Conservation (phyloP, 2,888 invertebrate species). For the Epinotia bilunana region DNA sequence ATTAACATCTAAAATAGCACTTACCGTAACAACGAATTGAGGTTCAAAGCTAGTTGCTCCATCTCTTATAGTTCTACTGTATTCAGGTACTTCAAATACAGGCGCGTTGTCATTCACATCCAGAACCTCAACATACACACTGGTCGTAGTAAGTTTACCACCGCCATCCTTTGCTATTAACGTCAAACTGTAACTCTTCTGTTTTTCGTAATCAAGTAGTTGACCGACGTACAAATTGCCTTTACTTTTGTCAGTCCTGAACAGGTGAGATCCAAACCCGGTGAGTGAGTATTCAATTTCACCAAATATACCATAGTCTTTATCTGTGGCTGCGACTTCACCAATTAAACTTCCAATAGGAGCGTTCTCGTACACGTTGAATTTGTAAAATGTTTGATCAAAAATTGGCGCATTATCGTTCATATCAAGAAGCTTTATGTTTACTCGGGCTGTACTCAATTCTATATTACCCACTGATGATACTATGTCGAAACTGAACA, state of each 20-base stretch:
- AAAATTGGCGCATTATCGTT: constrained; percentile 93
- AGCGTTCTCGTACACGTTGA: constrained; percentile 87
- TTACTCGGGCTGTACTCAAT: constrained; percentile 85
- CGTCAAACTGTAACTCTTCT: constrained; percentile 91
- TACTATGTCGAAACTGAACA: constrained; percentile 88
- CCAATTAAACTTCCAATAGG: constrained; percentile 86
- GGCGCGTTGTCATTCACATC: constrained; percentile 93
- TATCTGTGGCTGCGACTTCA: constrained; percentile 87
- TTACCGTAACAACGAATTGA: constrained; percentile 89
- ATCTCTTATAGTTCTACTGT: constrained; percentile 90
- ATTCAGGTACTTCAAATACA: constrained; percentile 87
- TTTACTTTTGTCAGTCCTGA: constrained; percentile 86
- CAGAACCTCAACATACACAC: constrained; percentile 88
- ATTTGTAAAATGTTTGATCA: constrained; percentile 85
- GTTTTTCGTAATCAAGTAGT: constrained; percentile 90
- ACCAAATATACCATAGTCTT: constrained; percentile 89
- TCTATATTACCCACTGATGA: constrained; percentile 83
- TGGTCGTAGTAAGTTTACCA: constrained; percentile 88
- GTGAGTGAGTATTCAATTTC: constrained; percentile 89
- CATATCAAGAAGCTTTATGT: constrained; percentile 88
- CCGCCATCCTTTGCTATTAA: constrained; percentile 93
- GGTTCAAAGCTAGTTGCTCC: constrained; percentile 91
- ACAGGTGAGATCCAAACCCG: constrained; percentile 92
- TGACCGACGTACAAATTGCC: constrained; percentile 88
- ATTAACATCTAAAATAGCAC: constrained; percentile 44